A percentile compares a stretch with the other conserved stretches of the same genome.
Conservation (phyloP, 2,888 invertebrate species). For the Osedax frankpressi region DNA sequence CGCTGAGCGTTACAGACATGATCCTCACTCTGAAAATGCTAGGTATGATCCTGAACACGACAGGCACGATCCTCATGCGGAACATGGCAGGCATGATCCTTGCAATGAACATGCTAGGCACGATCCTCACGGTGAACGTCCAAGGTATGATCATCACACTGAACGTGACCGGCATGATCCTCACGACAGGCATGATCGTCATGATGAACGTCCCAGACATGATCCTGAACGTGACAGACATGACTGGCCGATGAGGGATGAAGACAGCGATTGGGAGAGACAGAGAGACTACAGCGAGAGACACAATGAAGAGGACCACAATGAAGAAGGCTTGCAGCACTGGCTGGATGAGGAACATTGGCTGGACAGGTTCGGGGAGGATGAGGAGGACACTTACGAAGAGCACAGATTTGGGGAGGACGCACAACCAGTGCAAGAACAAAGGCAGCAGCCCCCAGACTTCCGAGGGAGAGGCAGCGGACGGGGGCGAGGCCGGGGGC, state of each 20-base stretch:
- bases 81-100: conserved; percentile 6
- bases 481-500: background rate
- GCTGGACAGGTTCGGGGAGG: conserved; percentile 6
- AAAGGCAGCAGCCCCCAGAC: background rate
- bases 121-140: background rate
- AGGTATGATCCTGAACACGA: background rate
- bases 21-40: background rate
- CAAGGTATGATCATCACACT: too few species aligned
- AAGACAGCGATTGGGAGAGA: conserved; percentile 2
- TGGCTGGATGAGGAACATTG: conserved; percentile 6
- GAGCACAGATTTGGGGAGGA: background rate
- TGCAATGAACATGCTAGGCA: background rate
- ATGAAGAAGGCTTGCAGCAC: conserved; percentile 2
- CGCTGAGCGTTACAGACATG: background rate
- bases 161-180: background rate
- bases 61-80: conserved; percentile 4
- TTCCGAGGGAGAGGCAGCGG: conserved; percentile 2
- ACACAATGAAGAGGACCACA: background rate
- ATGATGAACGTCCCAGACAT: conserved; percentile 1
- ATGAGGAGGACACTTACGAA: background rate
- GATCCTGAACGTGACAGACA: background rate
- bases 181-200: conserved; percentile 4
- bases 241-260: background rate
- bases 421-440: background rate
- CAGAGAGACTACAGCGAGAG: background rate